Evolutionary conservation across 1,140 invertebrate genomes (phyloP).

Genomic region (Orussus abietinus): DNA sequence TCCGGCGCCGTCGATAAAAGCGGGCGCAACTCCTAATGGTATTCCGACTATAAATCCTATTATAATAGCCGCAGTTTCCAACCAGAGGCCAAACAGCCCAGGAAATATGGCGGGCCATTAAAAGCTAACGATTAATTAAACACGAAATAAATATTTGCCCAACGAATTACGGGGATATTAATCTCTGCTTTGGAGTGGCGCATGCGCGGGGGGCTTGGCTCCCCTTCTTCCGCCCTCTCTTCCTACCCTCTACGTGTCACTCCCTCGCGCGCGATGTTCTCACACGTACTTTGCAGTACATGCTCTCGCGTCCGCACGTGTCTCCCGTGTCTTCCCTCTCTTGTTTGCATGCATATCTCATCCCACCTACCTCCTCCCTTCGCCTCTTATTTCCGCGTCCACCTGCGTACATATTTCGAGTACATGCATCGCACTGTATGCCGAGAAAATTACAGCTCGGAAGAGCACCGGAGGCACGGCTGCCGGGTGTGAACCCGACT

Average conservation of each 20-base stretch:
- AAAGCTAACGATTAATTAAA: constrained; percentile 51
- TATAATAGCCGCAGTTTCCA: constrained; percentile 23
- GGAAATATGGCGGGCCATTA: constrained; percentile 39
- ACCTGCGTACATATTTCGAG: too few species aligned
- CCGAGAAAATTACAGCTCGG: too few species aligned
- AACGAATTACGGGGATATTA: constrained; percentile 46
- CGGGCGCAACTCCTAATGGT: constrained; percentile 30
- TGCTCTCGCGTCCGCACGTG: neutral
- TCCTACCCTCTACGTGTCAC: neutral
- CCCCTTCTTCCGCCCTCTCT: neutral
- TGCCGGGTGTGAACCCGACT: too few species aligned
- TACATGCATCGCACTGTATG: too few species aligned
- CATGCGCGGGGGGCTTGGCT: neutral
- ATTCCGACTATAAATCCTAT: constrained; percentile 32
- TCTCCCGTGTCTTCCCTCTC: too few species aligned
- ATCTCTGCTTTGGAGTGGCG: constrained; percentile 44
- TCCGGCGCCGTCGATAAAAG: constrained; percentile 39
- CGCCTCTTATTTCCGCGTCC: neutral
- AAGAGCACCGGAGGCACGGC: too few species aligned
- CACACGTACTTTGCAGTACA: neutral
- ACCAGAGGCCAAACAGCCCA: constrained; percentile 23
- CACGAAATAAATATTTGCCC: constrained; percentile 49
- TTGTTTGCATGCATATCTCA: too few species aligned
- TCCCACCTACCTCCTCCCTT: neutral
- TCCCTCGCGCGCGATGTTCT: neutral